Conservation (phyloP, 2,888 invertebrate species). For the Anorthoa munda region DNA sequence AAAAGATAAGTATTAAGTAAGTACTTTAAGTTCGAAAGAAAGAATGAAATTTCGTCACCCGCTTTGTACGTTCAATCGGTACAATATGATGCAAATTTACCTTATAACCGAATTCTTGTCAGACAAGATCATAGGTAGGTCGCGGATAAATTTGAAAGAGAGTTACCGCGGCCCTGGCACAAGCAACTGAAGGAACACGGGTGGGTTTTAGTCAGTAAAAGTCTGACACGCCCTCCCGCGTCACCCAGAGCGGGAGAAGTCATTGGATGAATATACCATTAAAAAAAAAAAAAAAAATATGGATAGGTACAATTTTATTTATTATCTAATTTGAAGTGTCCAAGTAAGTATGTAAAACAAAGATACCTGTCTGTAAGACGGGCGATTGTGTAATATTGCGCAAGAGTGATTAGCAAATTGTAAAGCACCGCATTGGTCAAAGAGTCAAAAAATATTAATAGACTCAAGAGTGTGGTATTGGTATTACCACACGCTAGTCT, state of each 20-base stretch:
- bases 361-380: not conserved
- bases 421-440: not conserved
- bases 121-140: not conserved
- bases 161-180: too few relatives aligned
- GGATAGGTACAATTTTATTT: not conserved
- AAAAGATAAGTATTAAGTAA: too few relatives aligned
- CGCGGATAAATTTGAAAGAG: too few relatives aligned
- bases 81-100: not conserved
- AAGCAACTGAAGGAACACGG: too few relatives aligned
- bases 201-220: too few relatives aligned
- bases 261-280: too few relatives aligned
- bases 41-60: too few relatives aligned
- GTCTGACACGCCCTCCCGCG: too few relatives aligned
- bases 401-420: conserved; percentile 29
- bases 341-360: not conserved
- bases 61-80: too few relatives aligned
- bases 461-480: not conserved
- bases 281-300: too few relatives aligned
- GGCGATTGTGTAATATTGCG: conserved; percentile 23
- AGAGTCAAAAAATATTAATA: not conserved
- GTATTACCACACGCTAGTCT: conserved; percentile 8
- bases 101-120: not conserved
- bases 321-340: conserved; percentile 1
- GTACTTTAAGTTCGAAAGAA: too few relatives aligned
- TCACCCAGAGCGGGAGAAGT: too few relatives aligned